Evolutionary conservation across 2,113 vertebrate species (phyloP).

Genomic region (Myxocyprinus asiaticus): DNA sequence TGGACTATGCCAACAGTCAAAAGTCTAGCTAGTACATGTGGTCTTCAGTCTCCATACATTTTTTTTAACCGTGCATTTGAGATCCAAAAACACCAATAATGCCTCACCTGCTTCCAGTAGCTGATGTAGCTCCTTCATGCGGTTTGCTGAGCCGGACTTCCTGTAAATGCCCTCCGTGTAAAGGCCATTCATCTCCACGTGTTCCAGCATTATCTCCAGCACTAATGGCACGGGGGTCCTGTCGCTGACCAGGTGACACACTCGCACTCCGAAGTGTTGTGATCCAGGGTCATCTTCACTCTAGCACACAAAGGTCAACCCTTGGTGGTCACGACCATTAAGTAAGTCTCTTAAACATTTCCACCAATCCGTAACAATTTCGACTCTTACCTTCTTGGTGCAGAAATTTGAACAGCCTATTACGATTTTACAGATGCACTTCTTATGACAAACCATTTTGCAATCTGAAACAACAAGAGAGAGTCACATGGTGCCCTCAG

Average conservation of each 20-base stretch:
- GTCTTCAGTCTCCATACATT: too few species aligned
- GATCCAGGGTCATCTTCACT: constrained; percentile 75
- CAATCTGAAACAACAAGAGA: constrained; percentile 77
- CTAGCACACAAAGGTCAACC: constrained; percentile 52
- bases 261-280: constrained; percentile 86
- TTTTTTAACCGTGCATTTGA: too few species aligned
- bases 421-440: constrained; percentile 88
- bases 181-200: constrained; percentile 94
- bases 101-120: constrained; percentile 83
- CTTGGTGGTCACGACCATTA: not conserved
- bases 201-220: constrained; percentile 92
- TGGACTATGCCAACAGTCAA: too few species aligned
- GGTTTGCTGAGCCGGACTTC: constrained; percentile 93
- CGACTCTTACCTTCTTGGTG: constrained; percentile 80
- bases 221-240: constrained; percentile 87
- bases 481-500: not conserved
- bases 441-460: constrained; percentile 97
- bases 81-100: too few species aligned
- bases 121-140: constrained; percentile 91
- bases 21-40: too few species aligned
- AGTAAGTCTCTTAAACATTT: not conserved
- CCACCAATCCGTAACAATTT: not conserved
- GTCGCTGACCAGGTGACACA: constrained; percentile 82
- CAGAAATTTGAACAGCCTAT: constrained; percentile 80
- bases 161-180: constrained; percentile 98